Evolutionary conservation across 2,113 vertebrate genomes (phyloP), one percentile per base, ranked within the genome.

Genomic region (Thamnaconus septentrionalis): DNA sequence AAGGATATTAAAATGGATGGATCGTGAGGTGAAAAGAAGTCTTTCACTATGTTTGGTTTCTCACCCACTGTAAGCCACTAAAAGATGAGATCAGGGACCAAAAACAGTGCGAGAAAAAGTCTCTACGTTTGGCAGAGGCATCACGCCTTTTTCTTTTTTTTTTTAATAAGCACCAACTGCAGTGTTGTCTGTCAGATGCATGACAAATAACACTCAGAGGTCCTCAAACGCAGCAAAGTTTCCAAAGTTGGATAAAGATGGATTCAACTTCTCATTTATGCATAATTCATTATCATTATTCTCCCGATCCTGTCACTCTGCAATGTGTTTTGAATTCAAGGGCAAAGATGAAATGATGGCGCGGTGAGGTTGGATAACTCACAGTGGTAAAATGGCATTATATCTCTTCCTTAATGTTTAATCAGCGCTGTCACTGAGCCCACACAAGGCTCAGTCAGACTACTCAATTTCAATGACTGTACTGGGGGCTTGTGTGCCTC

Each of bases 401-500:
- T 90, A 89, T 87, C 87, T 87, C 86, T 86, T 85, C 79, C 86
- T 90, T 87, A 90, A 90, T 88, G 87, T 89, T 90, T 87, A 88
- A 89, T 90, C 89, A 89, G 85, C 84, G 61, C 81, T 86, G 87
- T 87, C 86, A 85, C 81, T 73, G 85, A 82, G 83, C 85, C 85
- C 84, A 82, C 85, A 83, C 85, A 80, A 76, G 79, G 71, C 84
- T 82, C 85, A 87, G 83, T 85, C 83, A 87, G 75, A 88, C 82
- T 83, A 82, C 75, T 90, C 85, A 68, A 84, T 89, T 90, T 86
- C 86, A 88, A 82, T 89, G 79, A 83, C 75, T 84, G 48, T 12
- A 9, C 54, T 58, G 61, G 48, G 56, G 59, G 51, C 56, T 12
- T 59, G 59, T 40, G 47, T 71, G 62, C 31, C 53, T 75, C 62